phyloP scores from a whole-genome alignment of 1,140 invertebrate species.

The Coboldia fuscipes region DNA sequence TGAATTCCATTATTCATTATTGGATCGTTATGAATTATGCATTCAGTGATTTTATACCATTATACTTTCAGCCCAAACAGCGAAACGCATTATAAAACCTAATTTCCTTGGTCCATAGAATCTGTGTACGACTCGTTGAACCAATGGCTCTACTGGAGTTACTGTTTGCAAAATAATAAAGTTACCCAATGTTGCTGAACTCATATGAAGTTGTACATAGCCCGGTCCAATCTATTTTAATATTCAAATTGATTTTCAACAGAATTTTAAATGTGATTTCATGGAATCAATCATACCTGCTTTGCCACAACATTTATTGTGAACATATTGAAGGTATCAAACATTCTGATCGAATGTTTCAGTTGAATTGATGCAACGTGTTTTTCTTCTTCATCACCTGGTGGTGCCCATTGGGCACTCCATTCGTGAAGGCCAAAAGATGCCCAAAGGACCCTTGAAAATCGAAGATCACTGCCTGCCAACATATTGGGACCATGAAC shows the following conservation, averaged over 20 bases:
- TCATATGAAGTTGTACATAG: slow-evolving; percentile 46
- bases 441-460: not conserved
- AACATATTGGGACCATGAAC: slow-evolving; percentile 45
- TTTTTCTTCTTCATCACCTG: slow-evolving; percentile 4
- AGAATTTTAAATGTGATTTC: slow-evolving; percentile 7
- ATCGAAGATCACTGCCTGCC: slow-evolving; percentile 21
- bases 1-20: not conserved
- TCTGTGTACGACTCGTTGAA: slow-evolving; percentile 57
- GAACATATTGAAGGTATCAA: slow-evolving; percentile 9
- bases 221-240: slow-evolving; percentile 48
- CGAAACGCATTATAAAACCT: slow-evolving; percentile 38
- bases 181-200: slow-evolving; percentile 35
- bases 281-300: slow-evolving; percentile 9
- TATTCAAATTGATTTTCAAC: slow-evolving; percentile 2
- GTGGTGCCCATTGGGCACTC: slow-evolving; percentile 7
- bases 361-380: slow-evolving; percentile 12
- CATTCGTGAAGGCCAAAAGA: slow-evolving; percentile 10
- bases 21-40: not conserved
- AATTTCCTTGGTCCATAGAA: slow-evolving; percentile 39
- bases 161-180: slow-evolving; percentile 56
- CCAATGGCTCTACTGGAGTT: slow-evolving; percentile 54
- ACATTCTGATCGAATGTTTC: slow-evolving; percentile 10
- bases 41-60: slow-evolving; percentile 32
- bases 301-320: slow-evolving; percentile 10
- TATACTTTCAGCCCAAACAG: slow-evolving; percentile 45